phyloP scores from a whole-genome alignment of 2,888 invertebrate species.

The Zootermopsis nevadensis region DNA sequence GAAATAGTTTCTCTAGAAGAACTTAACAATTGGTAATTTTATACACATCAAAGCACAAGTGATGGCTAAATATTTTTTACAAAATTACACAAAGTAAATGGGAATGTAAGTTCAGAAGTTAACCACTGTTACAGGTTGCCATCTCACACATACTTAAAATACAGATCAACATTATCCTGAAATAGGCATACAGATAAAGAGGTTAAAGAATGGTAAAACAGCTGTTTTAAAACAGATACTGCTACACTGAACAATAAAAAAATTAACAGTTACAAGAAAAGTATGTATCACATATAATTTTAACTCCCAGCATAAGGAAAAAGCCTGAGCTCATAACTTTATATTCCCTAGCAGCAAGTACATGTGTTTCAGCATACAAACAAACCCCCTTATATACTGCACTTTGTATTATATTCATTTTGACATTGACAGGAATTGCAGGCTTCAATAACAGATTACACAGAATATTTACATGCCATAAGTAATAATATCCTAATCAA shows the following conservation, averaged over 20 bases:
- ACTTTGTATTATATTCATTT: too few species aligned
- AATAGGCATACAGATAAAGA: background rate
- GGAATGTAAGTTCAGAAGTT: constrained; percentile 23
- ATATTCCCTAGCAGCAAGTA: background rate
- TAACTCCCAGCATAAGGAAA: background rate
- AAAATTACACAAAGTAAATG: constrained; percentile 16
- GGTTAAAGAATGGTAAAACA: background rate
- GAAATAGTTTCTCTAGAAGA: background rate
- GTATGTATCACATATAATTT: background rate
- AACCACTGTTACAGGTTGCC: background rate
- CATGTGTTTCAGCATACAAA: too few species aligned
- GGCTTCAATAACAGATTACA: too few species aligned
- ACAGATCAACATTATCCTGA: background rate
- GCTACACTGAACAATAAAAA: background rate
- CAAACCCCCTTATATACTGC: too few species aligned
- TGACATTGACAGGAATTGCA: too few species aligned
- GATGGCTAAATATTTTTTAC: background rate
- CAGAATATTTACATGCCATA: too few species aligned
- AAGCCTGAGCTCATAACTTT: constrained; percentile 3
- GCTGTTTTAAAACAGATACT: background rate
- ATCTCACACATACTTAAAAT: constrained; percentile 25
- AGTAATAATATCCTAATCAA: too few species aligned
- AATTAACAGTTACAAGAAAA: background rate
- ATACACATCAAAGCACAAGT: constrained; percentile 17
- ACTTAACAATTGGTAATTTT: background rate